phyloP scores from a whole-genome alignment of 2,113 vertebrate species.

The Chionodraco myersi region DNA sequence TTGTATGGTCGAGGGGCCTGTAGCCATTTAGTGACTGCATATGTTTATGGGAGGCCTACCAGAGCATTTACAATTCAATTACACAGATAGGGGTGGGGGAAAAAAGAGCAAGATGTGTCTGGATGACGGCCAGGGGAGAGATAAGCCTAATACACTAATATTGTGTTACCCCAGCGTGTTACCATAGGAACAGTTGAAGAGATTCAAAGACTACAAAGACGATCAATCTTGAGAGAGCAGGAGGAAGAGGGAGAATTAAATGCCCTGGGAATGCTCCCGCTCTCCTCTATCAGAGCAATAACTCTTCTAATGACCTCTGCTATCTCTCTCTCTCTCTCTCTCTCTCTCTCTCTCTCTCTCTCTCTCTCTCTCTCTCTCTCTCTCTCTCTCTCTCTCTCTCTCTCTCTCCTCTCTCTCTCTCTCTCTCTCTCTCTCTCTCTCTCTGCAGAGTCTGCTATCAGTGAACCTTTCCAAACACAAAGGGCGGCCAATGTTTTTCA shows the following conservation, averaged over 20 bases:
- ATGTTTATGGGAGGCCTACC: conserved; percentile 78
- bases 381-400: conserved; percentile 28
- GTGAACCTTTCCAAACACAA: conserved; percentile 61
- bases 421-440: conserved; percentile 4
- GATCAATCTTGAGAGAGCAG: conserved; percentile 84
- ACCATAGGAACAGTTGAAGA: conserved; percentile 84
- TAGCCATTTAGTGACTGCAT: conserved; percentile 74
- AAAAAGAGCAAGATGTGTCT: conserved; percentile 79
- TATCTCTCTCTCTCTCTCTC: conserved; percentile 55
- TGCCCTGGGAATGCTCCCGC: conserved; percentile 82
- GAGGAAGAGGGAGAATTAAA: conserved; percentile 81
- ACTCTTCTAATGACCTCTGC: conserved; percentile 82
- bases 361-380: conserved; percentile 30
- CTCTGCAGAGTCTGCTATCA: conserved; percentile 61
- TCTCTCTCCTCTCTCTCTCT: conserved; percentile 1
- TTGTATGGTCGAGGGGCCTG: conserved; percentile 61
- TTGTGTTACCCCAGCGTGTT: conserved; percentile 84
- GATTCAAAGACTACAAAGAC: conserved; percentile 83
- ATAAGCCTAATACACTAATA: conserved; percentile 87
- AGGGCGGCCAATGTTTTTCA: conserved; percentile 59
- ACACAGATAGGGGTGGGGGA: conserved; percentile 73
- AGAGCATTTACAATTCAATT: conserved; percentile 86
- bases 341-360: conserved; percentile 23
- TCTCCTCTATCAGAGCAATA: conserved; percentile 81
- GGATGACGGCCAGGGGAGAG: conserved; percentile 82